These are phyloP conservation scores for Orestias chungarensis DNA, from an alignment of 2,797 vertebrate species.

Conservation along the genomic window DNA sequence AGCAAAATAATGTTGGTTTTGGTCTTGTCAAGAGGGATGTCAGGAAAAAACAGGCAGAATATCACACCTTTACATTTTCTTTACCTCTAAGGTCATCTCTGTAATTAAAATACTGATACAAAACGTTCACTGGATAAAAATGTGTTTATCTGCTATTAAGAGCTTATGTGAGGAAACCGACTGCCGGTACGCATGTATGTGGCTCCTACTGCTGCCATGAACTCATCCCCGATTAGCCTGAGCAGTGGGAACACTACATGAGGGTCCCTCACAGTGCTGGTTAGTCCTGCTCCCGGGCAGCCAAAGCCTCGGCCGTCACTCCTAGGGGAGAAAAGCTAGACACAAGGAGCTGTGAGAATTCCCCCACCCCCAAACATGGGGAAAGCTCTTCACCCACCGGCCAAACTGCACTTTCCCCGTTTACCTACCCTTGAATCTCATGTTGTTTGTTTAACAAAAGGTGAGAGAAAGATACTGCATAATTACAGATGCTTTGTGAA, in stretches of 20 bases:
- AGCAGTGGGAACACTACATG: slow-evolving; percentile 64
- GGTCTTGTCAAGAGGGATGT: slow-evolving; percentile 3
- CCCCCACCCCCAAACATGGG: slow-evolving; percentile 60
- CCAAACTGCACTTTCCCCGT: slow-evolving; percentile 7
- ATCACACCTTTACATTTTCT: neutral
- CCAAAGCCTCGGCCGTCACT: slow-evolving; percentile 74
- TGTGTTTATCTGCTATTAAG: neutral
- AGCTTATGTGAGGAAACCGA: slow-evolving; percentile 20
- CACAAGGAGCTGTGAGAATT: slow-evolving; percentile 81
- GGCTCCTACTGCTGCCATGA: slow-evolving; percentile 71
- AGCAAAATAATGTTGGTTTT: neutral
- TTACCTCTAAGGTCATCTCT: neutral
- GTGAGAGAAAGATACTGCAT: slow-evolving; percentile 20
- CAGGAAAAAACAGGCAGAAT: slow-evolving; percentile 1
- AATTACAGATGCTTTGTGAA: slow-evolving; percentile 17
- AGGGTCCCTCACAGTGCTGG: slow-evolving; percentile 70
- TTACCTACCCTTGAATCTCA: neutral
- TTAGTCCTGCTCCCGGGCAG: slow-evolving; percentile 70
- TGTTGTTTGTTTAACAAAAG: slow-evolving; percentile 14
- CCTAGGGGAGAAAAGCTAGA: slow-evolving; percentile 81
- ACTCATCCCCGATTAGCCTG: slow-evolving; percentile 70
- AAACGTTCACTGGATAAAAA: neutral
- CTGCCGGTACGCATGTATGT: slow-evolving; percentile 43
- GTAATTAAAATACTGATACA: neutral
- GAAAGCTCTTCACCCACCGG: slow-evolving; percentile 26